These are phyloP conservation scores for Neoscelio sp. DNA, from an alignment of 2,888 invertebrate species.

Conservation along the genomic window DNA sequence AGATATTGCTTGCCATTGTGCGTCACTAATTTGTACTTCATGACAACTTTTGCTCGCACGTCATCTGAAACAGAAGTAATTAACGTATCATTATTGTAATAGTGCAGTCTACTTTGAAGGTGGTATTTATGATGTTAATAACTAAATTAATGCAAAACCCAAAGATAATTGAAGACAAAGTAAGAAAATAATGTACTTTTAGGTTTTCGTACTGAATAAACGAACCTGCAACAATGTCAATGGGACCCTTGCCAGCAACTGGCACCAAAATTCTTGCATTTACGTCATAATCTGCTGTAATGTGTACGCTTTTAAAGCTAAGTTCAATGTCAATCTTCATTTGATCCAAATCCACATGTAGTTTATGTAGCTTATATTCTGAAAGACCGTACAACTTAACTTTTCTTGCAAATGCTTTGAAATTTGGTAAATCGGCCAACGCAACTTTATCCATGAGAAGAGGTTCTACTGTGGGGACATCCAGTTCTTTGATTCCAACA, in stretches of 20 bases:
- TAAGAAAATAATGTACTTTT: neutral
- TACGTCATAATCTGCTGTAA: constrained; percentile 76
- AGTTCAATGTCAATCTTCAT: constrained; percentile 63
- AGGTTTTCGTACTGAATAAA: neutral
- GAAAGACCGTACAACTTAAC: constrained; percentile 73
- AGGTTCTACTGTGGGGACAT: constrained; percentile 76
- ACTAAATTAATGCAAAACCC: too few species aligned
- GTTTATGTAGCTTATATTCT: constrained; percentile 54
- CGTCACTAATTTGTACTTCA: constrained; percentile 67
- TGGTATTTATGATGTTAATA: too few species aligned
- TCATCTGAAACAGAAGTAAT: constrained; percentile 68
- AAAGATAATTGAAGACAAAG: too few species aligned
- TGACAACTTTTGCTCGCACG: constrained; percentile 39
- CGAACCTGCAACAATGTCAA: constrained; percentile 73
- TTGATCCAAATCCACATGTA: constrained; percentile 71
- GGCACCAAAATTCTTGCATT: constrained; percentile 76
- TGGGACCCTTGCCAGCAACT: constrained; percentile 74
- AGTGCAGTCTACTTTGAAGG: too few species aligned
- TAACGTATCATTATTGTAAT: neutral
- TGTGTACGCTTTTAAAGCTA: constrained; percentile 59
- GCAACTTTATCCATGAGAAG: constrained; percentile 71
- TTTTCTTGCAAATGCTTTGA: constrained; percentile 73
- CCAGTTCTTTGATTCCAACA: constrained; percentile 78
- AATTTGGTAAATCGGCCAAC: constrained; percentile 71
- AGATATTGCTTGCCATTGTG: constrained; percentile 70